Conservation (phyloP, 2,888 invertebrate species). For the Nomada fabriciana region DNA sequence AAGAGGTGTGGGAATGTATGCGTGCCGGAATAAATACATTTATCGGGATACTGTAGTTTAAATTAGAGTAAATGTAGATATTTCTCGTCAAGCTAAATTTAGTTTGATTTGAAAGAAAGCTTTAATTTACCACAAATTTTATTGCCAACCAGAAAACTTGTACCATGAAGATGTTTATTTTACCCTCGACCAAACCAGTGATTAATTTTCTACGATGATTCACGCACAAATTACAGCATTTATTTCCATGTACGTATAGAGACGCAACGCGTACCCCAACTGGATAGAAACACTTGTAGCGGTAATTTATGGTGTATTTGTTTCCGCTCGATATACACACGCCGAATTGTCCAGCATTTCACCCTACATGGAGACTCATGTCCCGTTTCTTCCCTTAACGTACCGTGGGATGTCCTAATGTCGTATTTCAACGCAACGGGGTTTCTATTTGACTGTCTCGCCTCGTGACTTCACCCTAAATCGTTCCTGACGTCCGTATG, state of each 20-base stretch:
- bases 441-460: slow-evolving; percentile 75
- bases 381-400: slow-evolving; percentile 63
- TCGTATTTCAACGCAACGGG: slow-evolving; percentile 73
- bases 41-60: background rate
- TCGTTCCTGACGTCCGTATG: slow-evolving; percentile 75
- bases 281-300: slow-evolving; percentile 20
- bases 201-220: too few relatives aligned
- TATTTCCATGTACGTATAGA: too few relatives aligned
- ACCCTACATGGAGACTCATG: slow-evolving; percentile 50
- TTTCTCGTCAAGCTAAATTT: background rate
- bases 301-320: slow-evolving; percentile 50
- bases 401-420: slow-evolving; percentile 63
- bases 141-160: background rate
- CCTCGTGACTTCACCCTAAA: slow-evolving; percentile 69
- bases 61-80: background rate
- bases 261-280: too few relatives aligned
- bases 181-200: too few relatives aligned
- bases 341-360: slow-evolving; percentile 31
- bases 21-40: background rate
- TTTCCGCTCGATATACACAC: slow-evolving; percentile 10
- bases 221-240: too few relatives aligned
- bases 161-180: too few relatives aligned
- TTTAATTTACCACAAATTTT: background rate
- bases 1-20: background rate
- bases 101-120: too few relatives aligned